phyloP scores from a whole-genome alignment of 2,888 invertebrate genomes.

The Drosophila heteroneura region DNA sequence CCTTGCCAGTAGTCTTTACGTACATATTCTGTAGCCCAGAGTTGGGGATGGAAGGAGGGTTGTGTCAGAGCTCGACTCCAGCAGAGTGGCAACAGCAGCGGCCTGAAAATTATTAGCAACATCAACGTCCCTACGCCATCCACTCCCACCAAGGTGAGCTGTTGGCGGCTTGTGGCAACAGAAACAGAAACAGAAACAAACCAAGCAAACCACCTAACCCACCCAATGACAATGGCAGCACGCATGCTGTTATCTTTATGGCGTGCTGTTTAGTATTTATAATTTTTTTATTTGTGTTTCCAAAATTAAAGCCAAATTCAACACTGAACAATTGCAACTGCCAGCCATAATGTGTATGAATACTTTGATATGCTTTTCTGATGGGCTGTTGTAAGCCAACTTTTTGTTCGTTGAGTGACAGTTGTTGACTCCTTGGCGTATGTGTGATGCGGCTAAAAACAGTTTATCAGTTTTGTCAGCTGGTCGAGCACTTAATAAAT shows the following conservation, averaged over 20 bases:
- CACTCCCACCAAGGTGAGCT: constrained; percentile 56
- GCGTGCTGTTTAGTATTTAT: constrained; percentile 41
- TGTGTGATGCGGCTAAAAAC: constrained; percentile 24
- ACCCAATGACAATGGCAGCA: constrained; percentile 24
- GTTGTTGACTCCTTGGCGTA: constrained; percentile 21
- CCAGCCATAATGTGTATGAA: constrained; percentile 1
- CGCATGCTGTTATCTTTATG: constrained; percentile 56
- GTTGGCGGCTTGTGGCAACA: constrained; percentile 50
- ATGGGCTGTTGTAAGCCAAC: constrained; percentile 15
- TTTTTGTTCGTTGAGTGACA: constrained; percentile 5
- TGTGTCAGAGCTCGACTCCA: background rate
- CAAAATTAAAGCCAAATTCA: constrained; percentile 46
- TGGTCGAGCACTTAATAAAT: constrained; percentile 10
- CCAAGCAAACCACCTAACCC: background rate
- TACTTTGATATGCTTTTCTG: constrained; percentile 9
- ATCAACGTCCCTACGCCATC: constrained; percentile 47
- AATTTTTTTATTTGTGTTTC: constrained; percentile 20
- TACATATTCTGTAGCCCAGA: background rate
- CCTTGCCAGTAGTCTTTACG: constrained; percentile 9
- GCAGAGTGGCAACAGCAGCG: constrained; percentile 2
- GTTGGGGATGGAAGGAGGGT: background rate
- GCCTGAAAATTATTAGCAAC: constrained; percentile 57
- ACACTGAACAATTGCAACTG: constrained; percentile 30
- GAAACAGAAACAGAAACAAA: constrained; percentile 1
- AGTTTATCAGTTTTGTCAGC: constrained; percentile 10